These are phyloP conservation scores for Chrysoperla carnea DNA, from an alignment of 1,140 invertebrate species.

Conservation along the genomic window DNA sequence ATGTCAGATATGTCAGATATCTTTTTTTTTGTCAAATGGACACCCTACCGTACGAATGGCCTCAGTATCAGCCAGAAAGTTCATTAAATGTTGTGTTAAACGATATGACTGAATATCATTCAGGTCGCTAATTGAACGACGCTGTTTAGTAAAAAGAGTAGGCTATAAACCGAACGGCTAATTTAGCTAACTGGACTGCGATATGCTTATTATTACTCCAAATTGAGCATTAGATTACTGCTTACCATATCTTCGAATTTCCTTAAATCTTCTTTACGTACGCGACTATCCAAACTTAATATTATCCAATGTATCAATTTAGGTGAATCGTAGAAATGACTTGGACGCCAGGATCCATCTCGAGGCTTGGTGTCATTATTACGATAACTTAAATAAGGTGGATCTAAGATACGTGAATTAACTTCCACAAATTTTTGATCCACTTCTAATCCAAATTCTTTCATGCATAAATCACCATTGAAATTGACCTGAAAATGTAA, in stretches of 20 bases:
- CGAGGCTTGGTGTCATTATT: constrained; percentile 7
- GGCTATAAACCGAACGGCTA: no score
- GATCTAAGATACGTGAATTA: constrained; percentile 29
- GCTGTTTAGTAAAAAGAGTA: no score
- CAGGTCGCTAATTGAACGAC: no score
- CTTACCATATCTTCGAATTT: constrained; percentile 11
- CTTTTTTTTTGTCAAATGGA: no score
- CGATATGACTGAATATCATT: no score
- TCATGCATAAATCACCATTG: constrained; percentile 26
- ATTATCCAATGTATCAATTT: constrained; percentile 23
- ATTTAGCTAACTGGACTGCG: no score
- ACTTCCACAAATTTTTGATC: constrained; percentile 31
- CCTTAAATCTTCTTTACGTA: constrained; percentile 3
- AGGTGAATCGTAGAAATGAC: constrained; percentile 17
- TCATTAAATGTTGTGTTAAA: no score
- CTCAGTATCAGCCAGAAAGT: no score
- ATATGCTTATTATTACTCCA: no score
- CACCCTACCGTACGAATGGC: no score
- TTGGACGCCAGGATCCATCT: constrained; percentile 27
- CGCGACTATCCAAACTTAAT: constrained; percentile 17
- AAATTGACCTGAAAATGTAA: constrained; percentile 17
- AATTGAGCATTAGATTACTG: no score
- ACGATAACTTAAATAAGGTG: constrained; percentile 33
- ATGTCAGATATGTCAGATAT: no score
- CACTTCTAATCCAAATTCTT: constrained; percentile 39